A percentile compares a stretch with the other conserved stretches of the same genome.
Conservation (phyloP, 2,888 invertebrate genomes). For the Hemistola chrysoprasaria region DNA sequence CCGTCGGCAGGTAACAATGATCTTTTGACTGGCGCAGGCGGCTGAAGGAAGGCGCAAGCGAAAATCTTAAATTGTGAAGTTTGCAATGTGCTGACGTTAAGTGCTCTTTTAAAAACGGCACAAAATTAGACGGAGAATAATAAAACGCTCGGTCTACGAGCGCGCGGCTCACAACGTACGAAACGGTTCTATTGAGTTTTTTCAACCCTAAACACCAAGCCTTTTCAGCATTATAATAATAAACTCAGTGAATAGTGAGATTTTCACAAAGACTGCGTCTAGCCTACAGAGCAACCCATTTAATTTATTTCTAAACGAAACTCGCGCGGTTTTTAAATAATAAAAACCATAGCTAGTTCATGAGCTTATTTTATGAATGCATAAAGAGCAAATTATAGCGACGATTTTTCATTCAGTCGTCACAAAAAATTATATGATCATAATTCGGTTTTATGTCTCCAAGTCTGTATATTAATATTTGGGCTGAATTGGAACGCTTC, state of each 20-base stretch:
- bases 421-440: constrained; percentile 21
- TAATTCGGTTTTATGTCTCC: constrained; percentile 27
- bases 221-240: constrained; percentile 23
- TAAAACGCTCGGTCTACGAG: constrained; percentile 29
- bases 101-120: constrained; percentile 50
- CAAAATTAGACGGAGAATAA: constrained; percentile 54
- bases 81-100: constrained; percentile 45
- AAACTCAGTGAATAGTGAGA: constrained; percentile 20
- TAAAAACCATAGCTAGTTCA: not conserved
- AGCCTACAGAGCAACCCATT: constrained; percentile 14
- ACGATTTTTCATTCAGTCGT: constrained; percentile 11
- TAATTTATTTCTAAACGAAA: constrained; percentile 15
- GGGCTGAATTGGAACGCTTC: constrained; percentile 49
- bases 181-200: constrained; percentile 26
- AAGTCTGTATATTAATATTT: constrained; percentile 46
- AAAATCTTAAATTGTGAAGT: constrained; percentile 22
- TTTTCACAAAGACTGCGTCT: constrained; percentile 16
- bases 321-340: constrained; percentile 5
- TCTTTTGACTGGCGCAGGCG: constrained; percentile 61
- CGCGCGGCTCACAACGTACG: constrained; percentile 19
- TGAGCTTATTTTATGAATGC: not conserved
- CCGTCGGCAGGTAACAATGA: constrained; percentile 60
- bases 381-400: not conserved
- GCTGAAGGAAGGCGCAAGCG: constrained; percentile 41
- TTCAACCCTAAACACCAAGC: constrained; percentile 16